Evolutionary conservation across 2,888 invertebrate species (phyloP).

Genomic region (Galeopsomyia nigrocyanea): DNA sequence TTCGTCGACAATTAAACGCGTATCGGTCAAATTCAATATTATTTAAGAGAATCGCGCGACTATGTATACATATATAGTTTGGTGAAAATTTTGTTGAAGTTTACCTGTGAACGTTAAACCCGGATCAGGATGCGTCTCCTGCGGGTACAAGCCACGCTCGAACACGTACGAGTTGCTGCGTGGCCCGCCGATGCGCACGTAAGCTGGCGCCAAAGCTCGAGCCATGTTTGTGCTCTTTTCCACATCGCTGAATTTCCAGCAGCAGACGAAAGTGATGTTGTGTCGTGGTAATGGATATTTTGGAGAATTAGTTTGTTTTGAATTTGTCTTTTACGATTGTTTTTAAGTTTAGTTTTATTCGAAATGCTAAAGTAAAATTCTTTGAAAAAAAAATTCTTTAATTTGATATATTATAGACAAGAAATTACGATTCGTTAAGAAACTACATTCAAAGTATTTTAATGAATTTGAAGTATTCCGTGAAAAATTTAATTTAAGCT

Average conservation of each 20-base stretch:
- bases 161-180: constrained; percentile 70
- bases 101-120: constrained; percentile 61
- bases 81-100: not conserved
- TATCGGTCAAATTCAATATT: constrained; percentile 14
- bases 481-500: too few relatives aligned
- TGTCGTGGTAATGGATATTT: too few relatives aligned
- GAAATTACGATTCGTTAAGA: too few relatives aligned
- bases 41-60: constrained; percentile 29
- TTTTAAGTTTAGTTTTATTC: too few relatives aligned
- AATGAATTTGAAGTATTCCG: too few relatives aligned
- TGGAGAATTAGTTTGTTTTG: too few relatives aligned
- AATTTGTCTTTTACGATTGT: too few relatives aligned
- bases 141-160: constrained; percentile 49
- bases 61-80: not conserved
- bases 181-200: constrained; percentile 81
- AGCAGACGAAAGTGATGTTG: constrained; percentile 28
- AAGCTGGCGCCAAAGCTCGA: constrained; percentile 78
- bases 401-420: too few relatives aligned
- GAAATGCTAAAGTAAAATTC: too few relatives aligned
- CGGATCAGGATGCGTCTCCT: constrained; percentile 49
- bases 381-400: too few relatives aligned
- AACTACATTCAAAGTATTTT: too few relatives aligned
- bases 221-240: constrained; percentile 74
- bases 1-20: not conserved
- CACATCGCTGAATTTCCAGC: constrained; percentile 52